phyloP scores from a whole-genome alignment of 2,113 vertebrate species.

The Asarcornis scutulata region DNA sequence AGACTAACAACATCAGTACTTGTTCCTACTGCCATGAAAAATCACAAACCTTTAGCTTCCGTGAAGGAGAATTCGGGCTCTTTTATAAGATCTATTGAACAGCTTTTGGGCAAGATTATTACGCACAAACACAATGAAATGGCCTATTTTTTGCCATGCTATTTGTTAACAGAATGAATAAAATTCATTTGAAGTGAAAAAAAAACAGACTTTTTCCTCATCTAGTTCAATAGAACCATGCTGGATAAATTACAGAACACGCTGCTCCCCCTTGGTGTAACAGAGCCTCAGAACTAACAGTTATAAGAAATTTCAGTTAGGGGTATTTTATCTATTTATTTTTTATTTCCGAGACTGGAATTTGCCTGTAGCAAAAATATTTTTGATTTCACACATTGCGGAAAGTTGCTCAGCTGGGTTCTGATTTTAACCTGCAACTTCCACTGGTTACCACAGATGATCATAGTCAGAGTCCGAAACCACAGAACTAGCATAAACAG shows the following conservation, averaged over 20 bases:
- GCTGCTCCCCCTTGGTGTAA: background rate
- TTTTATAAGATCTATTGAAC: background rate
- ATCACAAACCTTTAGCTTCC: background rate
- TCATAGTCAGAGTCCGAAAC: background rate
- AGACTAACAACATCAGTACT: background rate
- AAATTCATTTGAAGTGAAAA: background rate
- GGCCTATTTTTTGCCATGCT: background rate
- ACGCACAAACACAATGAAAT: background rate
- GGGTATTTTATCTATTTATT: background rate
- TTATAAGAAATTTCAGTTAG: background rate
- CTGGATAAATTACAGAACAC: background rate
- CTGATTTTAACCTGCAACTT: background rate
- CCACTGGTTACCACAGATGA: background rate
- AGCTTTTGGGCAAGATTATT: background rate
- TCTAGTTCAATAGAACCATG: background rate
- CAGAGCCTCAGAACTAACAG: background rate
- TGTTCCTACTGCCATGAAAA: background rate
- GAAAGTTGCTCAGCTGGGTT: background rate
- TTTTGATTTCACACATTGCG: background rate
- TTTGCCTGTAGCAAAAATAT: background rate
- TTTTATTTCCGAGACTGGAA: background rate
- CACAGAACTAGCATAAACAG: background rate
- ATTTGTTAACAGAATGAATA: background rate
- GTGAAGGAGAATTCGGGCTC: background rate
- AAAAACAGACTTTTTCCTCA: background rate